Percentiles rank a stretch among this genome's conserved stretches.
Evolutionary conservation across 2,888 invertebrate genomes (phyloP).

Genomic region (Drosophila pegasa): DNA sequence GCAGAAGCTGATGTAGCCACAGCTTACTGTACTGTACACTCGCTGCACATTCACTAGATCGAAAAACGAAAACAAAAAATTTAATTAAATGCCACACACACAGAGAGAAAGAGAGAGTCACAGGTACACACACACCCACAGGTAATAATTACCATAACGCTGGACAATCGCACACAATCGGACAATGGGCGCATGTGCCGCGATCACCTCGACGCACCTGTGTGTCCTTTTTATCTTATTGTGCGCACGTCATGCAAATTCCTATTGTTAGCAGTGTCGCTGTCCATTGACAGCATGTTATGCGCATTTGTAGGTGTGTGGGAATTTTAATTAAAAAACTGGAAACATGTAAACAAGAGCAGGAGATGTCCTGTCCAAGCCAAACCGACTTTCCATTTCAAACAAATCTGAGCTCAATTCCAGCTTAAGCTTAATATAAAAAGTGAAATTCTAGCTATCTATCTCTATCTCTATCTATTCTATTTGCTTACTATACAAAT

Average conservation of each 20-base stretch:
- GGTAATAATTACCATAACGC: conserved; percentile 60
- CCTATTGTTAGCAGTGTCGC: conserved; percentile 43
- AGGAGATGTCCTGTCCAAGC: neutral
- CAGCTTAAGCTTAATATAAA: neutral
- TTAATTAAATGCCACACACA: conserved; percentile 69
- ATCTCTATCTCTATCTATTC: too few species aligned
- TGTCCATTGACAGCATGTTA: conserved; percentile 53
- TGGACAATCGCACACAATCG: conserved; percentile 42
- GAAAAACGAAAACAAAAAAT: conserved; percentile 13
- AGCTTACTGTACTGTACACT: conserved; percentile 2
- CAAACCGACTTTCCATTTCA: neutral
- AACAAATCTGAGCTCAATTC: neutral
- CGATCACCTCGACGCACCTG: conserved; percentile 43
- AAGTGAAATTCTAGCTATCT: too few species aligned
- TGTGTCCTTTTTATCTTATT: conserved; percentile 36
- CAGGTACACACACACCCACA: conserved; percentile 30
- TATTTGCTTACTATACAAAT: too few species aligned
- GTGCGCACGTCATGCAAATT: conserved; percentile 46
- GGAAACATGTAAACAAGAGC: neutral
- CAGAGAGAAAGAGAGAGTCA: too few species aligned
- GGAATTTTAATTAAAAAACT: conserved; percentile 48
- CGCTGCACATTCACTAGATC: conserved; percentile 7
- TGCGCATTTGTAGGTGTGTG: conserved; percentile 21
- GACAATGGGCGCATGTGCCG: conserved; percentile 37
- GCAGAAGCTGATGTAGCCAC: neutral